phyloP scores from a whole-genome alignment of 2,113 vertebrate species.

The Hippocampus mohnikei region DNA sequence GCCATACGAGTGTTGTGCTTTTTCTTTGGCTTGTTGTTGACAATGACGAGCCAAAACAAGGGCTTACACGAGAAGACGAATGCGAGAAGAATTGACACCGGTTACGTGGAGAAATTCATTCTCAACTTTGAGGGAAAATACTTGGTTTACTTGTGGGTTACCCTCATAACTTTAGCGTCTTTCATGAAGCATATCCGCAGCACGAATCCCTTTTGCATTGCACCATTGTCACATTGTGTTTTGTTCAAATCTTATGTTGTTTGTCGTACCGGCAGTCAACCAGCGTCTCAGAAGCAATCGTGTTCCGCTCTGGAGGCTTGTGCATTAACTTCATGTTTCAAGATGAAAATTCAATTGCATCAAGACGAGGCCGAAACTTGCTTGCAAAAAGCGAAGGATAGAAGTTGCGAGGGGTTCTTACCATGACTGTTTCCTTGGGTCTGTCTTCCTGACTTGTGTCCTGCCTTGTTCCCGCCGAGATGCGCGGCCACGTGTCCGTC shows the following conservation, averaged over 20 bases:
- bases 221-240: background rate
- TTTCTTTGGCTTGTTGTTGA: background rate
- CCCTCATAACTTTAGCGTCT: background rate
- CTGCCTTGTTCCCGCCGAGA: conserved; percentile 46
- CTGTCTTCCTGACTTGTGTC: conserved; percentile 44
- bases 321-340: background rate
- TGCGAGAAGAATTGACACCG: background rate
- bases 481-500: conserved; percentile 31
- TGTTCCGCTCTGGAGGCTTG: background rate
- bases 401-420: conserved; percentile 28
- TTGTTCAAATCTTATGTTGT: background rate
- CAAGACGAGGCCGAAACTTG: background rate
- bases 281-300: background rate
- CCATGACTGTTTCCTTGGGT: conserved; percentile 51
- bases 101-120: background rate
- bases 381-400: background rate
- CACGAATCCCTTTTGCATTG: background rate
- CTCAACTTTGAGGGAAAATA: background rate
- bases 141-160: no score
- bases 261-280: background rate
- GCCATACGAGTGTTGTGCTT: background rate
- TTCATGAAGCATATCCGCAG: background rate
- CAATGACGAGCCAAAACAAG: background rate
- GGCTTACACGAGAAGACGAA: background rate
- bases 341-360: background rate